Conservation (phyloP, 2,888 invertebrate genomes). For the Eucera pruinosa region DNA sequence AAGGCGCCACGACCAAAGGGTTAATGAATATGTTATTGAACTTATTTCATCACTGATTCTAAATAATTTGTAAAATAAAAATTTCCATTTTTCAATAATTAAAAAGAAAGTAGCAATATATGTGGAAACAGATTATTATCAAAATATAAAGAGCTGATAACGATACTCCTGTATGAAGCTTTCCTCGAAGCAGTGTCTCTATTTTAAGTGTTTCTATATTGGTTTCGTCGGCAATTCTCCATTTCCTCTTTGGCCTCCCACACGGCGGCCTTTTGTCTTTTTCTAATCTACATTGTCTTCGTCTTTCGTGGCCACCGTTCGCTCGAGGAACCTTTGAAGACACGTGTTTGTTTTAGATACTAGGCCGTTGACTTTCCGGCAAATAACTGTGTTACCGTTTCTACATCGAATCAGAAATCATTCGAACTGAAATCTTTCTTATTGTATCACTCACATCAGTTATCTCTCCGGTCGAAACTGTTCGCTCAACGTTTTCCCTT, state of each 20-base stretch:
- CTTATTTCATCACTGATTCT: too few relatives aligned
- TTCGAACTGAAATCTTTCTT: conserved; percentile 29
- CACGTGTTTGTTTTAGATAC: conserved; percentile 83
- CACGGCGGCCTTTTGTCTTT: conserved; percentile 30
- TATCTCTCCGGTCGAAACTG: neutral
- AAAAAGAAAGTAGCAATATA: too few relatives aligned
- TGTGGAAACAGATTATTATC: neutral
- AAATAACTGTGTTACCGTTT: conserved; percentile 64
- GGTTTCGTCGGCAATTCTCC: conserved; percentile 51
- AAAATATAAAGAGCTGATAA: conserved; percentile 1
- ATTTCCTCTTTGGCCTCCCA: conserved; percentile 58
- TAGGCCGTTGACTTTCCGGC: conserved; percentile 80
- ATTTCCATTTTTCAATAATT: too few relatives aligned
- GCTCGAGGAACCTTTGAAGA: conserved; percentile 68
- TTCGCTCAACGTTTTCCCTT: conserved; percentile 13
- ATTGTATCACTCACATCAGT: conserved; percentile 8
- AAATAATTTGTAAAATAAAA: too few relatives aligned
- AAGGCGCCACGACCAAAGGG: too few relatives aligned
- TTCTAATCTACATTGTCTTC: conserved; percentile 51
- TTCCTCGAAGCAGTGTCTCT: conserved; percentile 14
- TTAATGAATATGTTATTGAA: too few relatives aligned
- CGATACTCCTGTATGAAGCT: conserved; percentile 8
- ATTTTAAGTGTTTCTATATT: conserved; percentile 49
- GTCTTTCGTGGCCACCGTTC: conserved; percentile 58
- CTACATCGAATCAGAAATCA: conserved; percentile 48